Base-by-base conservation (phyloP, 2,113 vertebrate genomes). In the Psephotus haematonotus region DNA sequence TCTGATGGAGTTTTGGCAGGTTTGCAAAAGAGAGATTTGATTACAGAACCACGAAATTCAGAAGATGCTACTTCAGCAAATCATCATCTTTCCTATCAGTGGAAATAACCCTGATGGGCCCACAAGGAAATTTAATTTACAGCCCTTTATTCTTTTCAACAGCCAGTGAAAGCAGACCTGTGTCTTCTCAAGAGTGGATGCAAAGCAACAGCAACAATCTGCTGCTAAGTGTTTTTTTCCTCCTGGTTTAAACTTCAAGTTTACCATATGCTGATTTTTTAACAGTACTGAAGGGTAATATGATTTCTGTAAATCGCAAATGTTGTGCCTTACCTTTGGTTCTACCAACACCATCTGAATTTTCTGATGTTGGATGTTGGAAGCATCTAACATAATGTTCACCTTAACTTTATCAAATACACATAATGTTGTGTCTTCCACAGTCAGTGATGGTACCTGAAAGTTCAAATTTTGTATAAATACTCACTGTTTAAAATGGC, bases 301-400 rank as follows among this genome's bases (percentile, higher is more conserved):
- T 0, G 2, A 11, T 59, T 60, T 60, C 6, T 63, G 39, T n/a
- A 23, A 60, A 44, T 29, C 18, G 50, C 15, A 68, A 65, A 39
- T 17, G 22, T 41, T 52, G 47, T 79, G 29, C 77, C 98, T 98
- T 97, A 99, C 99, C 99, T 99, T 98, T 4, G 99, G 99, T 59
- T 99, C 98, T 15, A 98, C 97, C 52, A 99, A 97, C 10, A 98
- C 96, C 99, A 99, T 99, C 72, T 99, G 98, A 95, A 99, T 99
- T 98, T 99, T 99, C 98, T 99, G 99, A 93, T 99, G 99, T 70
- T 99, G 99, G 88, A 99, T 98, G 86, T 99, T 99, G 70, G 99
- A 99, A 75, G 98, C 98, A 68, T 99, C 99, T 75, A 99, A 97
- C 87, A 95, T 98, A 95, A 99, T 97, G 88, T 98, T 99, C 80